Evolutionary conservation across 1,140 invertebrate genomes (phyloP).

Genomic region (Frieseomelitta varia): DNA sequence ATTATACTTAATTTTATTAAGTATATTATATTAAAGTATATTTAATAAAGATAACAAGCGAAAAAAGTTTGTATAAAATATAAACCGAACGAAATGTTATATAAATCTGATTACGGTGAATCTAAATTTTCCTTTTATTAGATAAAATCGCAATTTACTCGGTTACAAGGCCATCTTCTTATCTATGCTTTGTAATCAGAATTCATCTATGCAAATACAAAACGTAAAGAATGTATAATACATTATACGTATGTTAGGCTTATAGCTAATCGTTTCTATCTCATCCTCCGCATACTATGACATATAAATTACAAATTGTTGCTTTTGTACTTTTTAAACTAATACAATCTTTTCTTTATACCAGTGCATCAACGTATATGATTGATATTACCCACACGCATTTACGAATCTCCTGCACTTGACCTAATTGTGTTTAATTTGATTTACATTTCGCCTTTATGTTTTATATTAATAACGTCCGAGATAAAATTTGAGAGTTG

Average conservation of each 20-base stretch:
- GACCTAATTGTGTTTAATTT: not conserved
- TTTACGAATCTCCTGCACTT: not conserved
- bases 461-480: no score
- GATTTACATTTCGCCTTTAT: not conserved
- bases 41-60: not conserved
- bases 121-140: conserved; percentile 21
- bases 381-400: not conserved
- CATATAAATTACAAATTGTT: no score
- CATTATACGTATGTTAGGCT: not conserved
- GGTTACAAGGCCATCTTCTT: conserved; percentile 68
- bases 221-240: not conserved
- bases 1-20: no score
- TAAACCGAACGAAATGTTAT: no score
- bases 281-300: no score
- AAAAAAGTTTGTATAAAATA: not conserved
- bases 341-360: not conserved
- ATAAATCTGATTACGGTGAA: not conserved
- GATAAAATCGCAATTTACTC: conserved; percentile 68
- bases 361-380: not conserved
- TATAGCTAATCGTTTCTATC: not conserved
- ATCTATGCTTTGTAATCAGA: conserved; percentile 64
- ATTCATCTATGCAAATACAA: conserved; percentile 15
- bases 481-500: not conserved
- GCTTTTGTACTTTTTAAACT: not conserved
- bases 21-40: no score